Evolutionary conservation across 2,888 invertebrate species (phyloP).

Genomic region (Hyles lineata): DNA sequence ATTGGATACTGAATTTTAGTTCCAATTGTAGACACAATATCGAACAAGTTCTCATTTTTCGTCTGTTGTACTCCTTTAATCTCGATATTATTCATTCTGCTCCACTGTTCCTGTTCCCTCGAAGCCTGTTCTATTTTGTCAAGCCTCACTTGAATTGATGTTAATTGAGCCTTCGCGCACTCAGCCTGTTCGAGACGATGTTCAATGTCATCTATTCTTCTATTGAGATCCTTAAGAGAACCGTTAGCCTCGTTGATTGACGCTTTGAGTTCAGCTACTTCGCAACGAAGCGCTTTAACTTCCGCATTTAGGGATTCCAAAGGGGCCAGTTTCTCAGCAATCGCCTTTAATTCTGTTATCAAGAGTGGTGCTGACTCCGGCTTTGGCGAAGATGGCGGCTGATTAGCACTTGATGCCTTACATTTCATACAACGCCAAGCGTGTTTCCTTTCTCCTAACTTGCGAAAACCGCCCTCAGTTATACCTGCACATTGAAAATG

Average conservation of each 20-base stretch:
- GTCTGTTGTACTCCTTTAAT: slow-evolving; percentile 11
- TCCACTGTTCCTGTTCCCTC: slow-evolving; percentile 9
- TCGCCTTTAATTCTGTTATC: background rate
- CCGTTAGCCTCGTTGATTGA: background rate
- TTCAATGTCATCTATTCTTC: slow-evolving; percentile 1
- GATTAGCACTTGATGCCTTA: background rate
- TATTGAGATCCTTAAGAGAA: background rate
- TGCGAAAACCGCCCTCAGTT: slow-evolving; percentile 3
- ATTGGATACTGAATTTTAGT: slow-evolving; percentile 11
- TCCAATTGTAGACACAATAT: slow-evolving; percentile 10
- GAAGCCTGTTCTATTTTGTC: slow-evolving; percentile 14
- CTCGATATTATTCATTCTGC: too few relatives aligned
- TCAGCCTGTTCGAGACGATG: slow-evolving; percentile 1
- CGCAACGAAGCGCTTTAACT: background rate
- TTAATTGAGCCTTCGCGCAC: background rate
- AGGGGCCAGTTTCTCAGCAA: background rate
- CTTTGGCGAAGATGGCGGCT: background rate
- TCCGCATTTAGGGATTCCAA: background rate
- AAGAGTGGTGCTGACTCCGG: background rate
- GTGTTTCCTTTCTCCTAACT: slow-evolving; percentile 1
- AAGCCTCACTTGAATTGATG: background rate
- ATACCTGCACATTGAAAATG: slow-evolving; percentile 8
- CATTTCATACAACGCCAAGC: slow-evolving; percentile 3
- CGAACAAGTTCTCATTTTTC: slow-evolving; percentile 16
- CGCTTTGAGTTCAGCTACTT: background rate